These are phyloP conservation scores for Magallana ariakensis DNA, from an alignment of 1,140 invertebrate genomes.

Conservation along the genomic window DNA sequence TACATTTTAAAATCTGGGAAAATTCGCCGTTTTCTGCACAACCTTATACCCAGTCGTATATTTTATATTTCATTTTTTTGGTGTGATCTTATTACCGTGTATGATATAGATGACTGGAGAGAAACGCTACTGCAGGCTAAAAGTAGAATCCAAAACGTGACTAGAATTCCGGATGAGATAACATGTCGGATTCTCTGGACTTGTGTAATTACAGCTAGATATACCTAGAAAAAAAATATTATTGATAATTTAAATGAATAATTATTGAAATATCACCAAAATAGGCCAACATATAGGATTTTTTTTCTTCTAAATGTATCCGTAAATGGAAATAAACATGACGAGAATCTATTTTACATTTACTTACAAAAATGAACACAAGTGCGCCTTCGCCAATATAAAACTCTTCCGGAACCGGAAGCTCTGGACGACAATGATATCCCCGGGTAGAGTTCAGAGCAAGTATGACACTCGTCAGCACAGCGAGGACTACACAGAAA, in stretches of 20 bases:
- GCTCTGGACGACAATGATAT: neutral
- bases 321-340: neutral
- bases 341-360: neutral
- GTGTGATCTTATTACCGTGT: neutral
- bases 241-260: too few relatives aligned
- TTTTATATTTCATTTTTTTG: too few relatives aligned
- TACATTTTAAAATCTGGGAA: too few relatives aligned
- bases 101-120: constrained; percentile 42
- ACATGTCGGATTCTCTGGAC: neutral
- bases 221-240: neutral
- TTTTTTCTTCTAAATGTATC: neutral
- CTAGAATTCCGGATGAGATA: constrained; percentile 28
- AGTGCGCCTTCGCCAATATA: neutral
- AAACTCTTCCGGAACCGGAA: neutral
- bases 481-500: neutral
- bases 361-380: constrained; percentile 9
- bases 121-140: constrained; percentile 15
- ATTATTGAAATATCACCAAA: too few relatives aligned
- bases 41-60: too few relatives aligned
- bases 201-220: constrained; percentile 1
- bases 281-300: neutral
- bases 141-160: constrained; percentile 30
- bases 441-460: neutral
- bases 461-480: neutral
- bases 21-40: too few relatives aligned